These are phyloP conservation scores for Varanus salvator DNA, from an alignment of 2,113 vertebrate genomes.

Conservation along the genomic window DNA sequence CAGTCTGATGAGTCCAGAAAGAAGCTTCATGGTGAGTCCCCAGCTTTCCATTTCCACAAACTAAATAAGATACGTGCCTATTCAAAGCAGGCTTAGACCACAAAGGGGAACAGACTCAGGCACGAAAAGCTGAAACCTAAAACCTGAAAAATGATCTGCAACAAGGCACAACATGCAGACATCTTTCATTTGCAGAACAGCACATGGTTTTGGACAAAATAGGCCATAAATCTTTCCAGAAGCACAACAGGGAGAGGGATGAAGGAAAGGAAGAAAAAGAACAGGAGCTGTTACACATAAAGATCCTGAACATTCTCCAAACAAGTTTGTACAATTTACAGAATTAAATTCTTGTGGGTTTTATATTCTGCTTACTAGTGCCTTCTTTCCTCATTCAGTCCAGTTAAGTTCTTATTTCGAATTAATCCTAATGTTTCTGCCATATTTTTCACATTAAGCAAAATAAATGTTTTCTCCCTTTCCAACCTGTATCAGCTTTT, in stretches of 20 bases:
- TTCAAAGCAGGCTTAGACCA: background rate
- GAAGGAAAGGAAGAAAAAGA: conserved; percentile 6
- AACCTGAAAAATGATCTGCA: background rate
- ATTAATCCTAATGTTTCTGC: background rate
- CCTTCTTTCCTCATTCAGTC: background rate
- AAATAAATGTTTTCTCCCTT: background rate
- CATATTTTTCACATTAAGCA: background rate
- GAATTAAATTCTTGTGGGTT: conserved; percentile 7
- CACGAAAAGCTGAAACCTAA: background rate
- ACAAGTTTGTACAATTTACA: conserved; percentile 8
- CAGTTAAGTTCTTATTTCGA: background rate
- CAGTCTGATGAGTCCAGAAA: too few relatives aligned
- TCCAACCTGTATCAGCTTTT: background rate
- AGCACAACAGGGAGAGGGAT: background rate
- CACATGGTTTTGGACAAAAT: background rate
- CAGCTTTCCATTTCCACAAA: background rate
- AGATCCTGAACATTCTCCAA: background rate
- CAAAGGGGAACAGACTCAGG: background rate
- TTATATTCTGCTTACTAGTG: background rate
- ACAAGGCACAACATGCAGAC: background rate
- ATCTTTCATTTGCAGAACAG: background rate
- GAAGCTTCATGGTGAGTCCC: too few relatives aligned
- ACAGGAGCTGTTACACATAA: conserved; percentile 1
- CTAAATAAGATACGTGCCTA: background rate
- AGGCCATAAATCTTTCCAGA: background rate